phyloP scores from a whole-genome alignment of 2,888 invertebrate species.

The Tachina grossa region DNA sequence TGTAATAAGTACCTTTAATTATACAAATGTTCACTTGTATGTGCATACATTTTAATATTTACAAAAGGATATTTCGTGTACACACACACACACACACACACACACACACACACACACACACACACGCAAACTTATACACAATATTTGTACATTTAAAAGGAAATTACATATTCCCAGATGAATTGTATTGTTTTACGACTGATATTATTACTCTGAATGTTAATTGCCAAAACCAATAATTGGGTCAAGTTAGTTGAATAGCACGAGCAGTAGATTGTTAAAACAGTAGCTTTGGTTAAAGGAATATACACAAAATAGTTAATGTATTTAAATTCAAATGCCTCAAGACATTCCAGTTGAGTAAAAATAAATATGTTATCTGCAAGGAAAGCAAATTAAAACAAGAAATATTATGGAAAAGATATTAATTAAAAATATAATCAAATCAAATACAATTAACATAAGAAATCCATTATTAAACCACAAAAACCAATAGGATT shows the following conservation, averaged over 20 bases:
- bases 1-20: conserved; percentile 4
- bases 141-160: neutral
- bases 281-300: neutral
- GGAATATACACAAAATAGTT: neutral
- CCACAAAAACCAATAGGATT: too few relatives aligned
- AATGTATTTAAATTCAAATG: neutral
- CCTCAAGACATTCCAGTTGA: neutral
- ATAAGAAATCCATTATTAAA: too few relatives aligned
- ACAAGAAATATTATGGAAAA: too few relatives aligned
- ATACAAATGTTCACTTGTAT: neutral
- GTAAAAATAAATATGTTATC: neutral
- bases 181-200: neutral
- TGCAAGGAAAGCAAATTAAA: neutral
- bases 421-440: too few relatives aligned
- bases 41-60: too few relatives aligned
- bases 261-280: neutral
- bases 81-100: neutral
- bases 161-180: conserved; percentile 4
- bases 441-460: too few relatives aligned
- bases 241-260: neutral
- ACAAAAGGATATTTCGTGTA: too few relatives aligned
- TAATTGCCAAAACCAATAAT: neutral
- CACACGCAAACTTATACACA: neutral
- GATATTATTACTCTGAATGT: neutral
- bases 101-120: neutral